phyloP scores from a whole-genome alignment of 2,888 invertebrate genomes.

The Drosophila buzzatii region DNA sequence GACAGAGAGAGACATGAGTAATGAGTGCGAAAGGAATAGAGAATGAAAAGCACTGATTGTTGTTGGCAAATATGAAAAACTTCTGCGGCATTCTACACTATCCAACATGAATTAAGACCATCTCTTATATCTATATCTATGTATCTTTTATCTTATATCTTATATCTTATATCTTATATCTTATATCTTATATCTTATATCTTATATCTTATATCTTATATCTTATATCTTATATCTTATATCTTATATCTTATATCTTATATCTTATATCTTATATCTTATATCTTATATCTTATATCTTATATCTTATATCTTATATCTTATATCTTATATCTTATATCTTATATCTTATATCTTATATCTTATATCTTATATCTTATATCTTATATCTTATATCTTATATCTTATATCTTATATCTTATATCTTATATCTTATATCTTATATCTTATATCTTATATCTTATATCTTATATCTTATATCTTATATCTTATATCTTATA shows the following conservation, averaged over 20 bases:
- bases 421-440: constrained; percentile 1
- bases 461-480: background rate
- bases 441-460: background rate
- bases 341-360: background rate
- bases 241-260: constrained; percentile 4
- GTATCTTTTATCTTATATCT: background rate
- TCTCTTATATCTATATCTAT: background rate
- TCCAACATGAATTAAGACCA: constrained; percentile 12
- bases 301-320: background rate
- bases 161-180: constrained; percentile 1
- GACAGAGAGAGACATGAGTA: background rate
- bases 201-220: constrained; percentile 4
- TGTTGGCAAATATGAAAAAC: constrained; percentile 64
- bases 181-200: constrained; percentile 6
- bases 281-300: background rate
- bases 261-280: background rate
- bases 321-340: background rate
- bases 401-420: background rate
- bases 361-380: background rate
- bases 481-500: background rate
- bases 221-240: constrained; percentile 5
- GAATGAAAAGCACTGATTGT: constrained; percentile 19
- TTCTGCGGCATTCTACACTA: constrained; percentile 51
- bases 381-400: background rate
- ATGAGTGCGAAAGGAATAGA: background rate